Percentiles rank a stretch among this genome's conserved stretches.
Evolutionary conservation across 2,113 vertebrate species (phyloP).

Genomic region (Pachycephala philippinensis): DNA sequence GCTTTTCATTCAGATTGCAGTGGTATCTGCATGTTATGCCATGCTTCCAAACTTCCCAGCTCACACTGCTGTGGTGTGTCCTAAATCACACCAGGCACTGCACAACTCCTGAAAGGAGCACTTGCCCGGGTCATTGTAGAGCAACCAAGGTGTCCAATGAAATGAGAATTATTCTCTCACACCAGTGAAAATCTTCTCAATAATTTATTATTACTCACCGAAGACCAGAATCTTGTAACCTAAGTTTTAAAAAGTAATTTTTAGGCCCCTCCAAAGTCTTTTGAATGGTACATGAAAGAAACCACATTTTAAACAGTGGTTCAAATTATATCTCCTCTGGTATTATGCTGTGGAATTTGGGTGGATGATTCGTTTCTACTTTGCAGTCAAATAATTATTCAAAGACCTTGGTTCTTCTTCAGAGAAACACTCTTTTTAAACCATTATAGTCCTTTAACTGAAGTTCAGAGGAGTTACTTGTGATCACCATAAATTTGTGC

Average conservation of each 20-base stretch:
- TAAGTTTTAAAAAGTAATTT: background rate
- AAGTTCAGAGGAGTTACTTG: background rate
- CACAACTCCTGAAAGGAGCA: accelerated
- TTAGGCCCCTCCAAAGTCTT: background rate
- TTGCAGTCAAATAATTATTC: background rate
- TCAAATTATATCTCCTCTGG: background rate
- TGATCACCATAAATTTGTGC: background rate
- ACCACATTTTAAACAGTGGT: background rate
- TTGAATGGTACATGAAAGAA: background rate
- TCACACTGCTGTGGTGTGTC: background rate
- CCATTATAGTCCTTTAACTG: background rate
- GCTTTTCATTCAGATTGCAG: background rate
- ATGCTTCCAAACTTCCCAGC: background rate
- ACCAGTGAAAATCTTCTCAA: background rate
- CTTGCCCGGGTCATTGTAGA: background rate
- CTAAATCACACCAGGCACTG: background rate
- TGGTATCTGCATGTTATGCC: background rate
- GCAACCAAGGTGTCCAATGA: background rate
- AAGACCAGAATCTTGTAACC: background rate
- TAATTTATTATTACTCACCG: background rate
- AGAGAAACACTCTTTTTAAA: background rate
- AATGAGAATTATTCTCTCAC: background rate
- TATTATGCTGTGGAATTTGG: background rate
- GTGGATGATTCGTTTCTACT: background rate
- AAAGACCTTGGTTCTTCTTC: background rate